Base-by-base conservation (phyloP, 2,113 vertebrate species). In the Chitala chitala region DNA sequence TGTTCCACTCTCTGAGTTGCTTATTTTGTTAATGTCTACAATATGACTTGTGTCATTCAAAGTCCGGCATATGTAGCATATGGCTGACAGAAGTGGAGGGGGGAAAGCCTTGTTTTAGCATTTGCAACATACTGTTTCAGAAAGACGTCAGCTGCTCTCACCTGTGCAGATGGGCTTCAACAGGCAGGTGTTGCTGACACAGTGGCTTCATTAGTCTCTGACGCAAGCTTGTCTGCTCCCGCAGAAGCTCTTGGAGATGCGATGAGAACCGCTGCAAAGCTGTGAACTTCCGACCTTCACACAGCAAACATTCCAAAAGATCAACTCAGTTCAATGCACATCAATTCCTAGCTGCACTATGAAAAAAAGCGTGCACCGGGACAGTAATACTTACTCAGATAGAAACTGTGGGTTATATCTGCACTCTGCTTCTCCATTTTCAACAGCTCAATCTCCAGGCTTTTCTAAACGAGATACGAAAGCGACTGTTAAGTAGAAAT, bases 111-210 rank as follows among this genome's bases (percentile, higher is more conserved):
- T n/a, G n/a, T n/a, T n/a, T n/a, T n/a, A n/a, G n/a, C n/a, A n/a
- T n/a, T n/a, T n/a, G n/a, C n/a, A n/a, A n/a, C n/a, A n/a, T n/a
- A n/a, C n/a, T 8, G 58, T 46, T 2, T 24, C 40, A 26, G 12
- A 68, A 13, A 44, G 13, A 26, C 1, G 7, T 54, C 6, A 3
- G n/a, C 12, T 29, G 36, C n/a, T 4, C 65, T 71, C 76, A 97
- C 96, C 88, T 93, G 87, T 96, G 95, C 80, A 91, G 91, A 76
- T 89, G 71, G 50, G 92, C 93, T 64, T 91, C 90, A 74, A 98
- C 36, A 1, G 95, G 92, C 75, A 98, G 86, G 79, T 87, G 91
- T 51, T 94, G 90, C 78, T 90, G 87, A 78, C 87, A 93, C 54
- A 85, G 78, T 13, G 93, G 92, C 68, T 85, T 92, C 80, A 92